Percentiles rank a stretch among this genome's conserved stretches.
These are phyloP conservation scores for Amblyjoppa fuscipennis DNA, from an alignment of 2,888 invertebrate genomes.

Conservation along the genomic window DNA sequence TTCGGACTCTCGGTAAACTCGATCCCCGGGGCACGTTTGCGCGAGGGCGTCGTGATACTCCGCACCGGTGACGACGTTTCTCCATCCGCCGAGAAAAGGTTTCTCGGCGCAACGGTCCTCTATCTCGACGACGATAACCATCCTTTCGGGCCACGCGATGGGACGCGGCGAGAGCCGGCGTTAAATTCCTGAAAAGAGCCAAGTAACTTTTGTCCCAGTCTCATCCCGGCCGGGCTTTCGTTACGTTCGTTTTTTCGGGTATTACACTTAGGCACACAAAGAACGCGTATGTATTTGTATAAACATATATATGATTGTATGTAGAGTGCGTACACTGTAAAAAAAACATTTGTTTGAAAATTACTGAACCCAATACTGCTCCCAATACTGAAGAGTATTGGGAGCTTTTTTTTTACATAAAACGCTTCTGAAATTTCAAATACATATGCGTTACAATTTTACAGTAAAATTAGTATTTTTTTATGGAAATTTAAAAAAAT, in stretches of 20 bases:
- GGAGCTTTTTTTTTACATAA: no score
- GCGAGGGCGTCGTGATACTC: constrained; percentile 93
- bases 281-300: not conserved
- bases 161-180: constrained; percentile 12
- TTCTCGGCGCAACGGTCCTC: constrained; percentile 88
- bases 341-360: no score
- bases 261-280: not conserved
- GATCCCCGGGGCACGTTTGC: constrained; percentile 87
- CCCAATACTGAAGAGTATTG: no score
- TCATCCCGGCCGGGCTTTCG: not conserved
- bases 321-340: no score
- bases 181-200: constrained; percentile 24
- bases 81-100: constrained; percentile 93
- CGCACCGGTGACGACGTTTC: constrained; percentile 89
- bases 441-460: no score
- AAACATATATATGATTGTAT: not conserved
- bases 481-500: no score
- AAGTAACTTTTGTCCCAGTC: not conserved
- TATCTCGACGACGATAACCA: constrained; percentile 87
- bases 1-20: constrained; percentile 57
- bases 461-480: no score
- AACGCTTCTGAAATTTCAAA: no score
- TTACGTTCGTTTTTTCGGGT: not conserved
- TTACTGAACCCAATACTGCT: no score
- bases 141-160: constrained; percentile 60